Percentiles rank a stretch among this genome's conserved stretches.
Evolutionary conservation across 2,888 invertebrate species (phyloP).

Genomic region (Miltochrista miniata): DNA sequence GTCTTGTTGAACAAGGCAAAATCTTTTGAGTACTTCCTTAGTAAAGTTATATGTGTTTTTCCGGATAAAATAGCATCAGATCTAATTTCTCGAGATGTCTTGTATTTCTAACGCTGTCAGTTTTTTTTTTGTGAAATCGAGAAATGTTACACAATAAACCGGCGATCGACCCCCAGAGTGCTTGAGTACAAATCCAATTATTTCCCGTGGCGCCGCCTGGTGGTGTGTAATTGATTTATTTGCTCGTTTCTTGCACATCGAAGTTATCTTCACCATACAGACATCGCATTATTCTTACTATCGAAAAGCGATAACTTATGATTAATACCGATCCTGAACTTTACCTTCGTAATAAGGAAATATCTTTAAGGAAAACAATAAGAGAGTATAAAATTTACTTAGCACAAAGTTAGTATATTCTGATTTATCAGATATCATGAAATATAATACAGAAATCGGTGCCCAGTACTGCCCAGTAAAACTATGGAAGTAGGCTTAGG

Average conservation of each 20-base stretch:
- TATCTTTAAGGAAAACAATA: too few relatives aligned
- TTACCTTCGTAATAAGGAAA: too few relatives aligned
- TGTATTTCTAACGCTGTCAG: slow-evolving; percentile 38
- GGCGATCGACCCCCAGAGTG: slow-evolving; percentile 64
- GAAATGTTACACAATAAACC: slow-evolving; percentile 66
- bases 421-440: too few relatives aligned
- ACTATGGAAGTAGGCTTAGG: too few relatives aligned
- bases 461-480: too few relatives aligned
- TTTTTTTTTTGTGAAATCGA: slow-evolving; percentile 53
- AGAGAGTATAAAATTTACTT: too few relatives aligned
- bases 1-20: too few relatives aligned
- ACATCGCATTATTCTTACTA: slow-evolving; percentile 41
- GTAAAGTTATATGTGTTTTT: slow-evolving; percentile 19
- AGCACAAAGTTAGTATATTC: too few relatives aligned
- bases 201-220: slow-evolving; percentile 64
- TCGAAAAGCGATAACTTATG: slow-evolving; percentile 24
- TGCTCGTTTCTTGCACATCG: slow-evolving; percentile 68
- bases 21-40: too few relatives aligned
- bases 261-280: slow-evolving; percentile 48
- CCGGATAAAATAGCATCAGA: slow-evolving; percentile 29
- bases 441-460: too few relatives aligned
- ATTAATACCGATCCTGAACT: slow-evolving; percentile 2
- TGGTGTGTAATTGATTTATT: slow-evolving; percentile 78
- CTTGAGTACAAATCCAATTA: slow-evolving; percentile 74
- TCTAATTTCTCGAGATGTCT: slow-evolving; percentile 23